Conservation (phyloP, 2,888 invertebrate genomes). For the Andrena dorsata region DNA sequence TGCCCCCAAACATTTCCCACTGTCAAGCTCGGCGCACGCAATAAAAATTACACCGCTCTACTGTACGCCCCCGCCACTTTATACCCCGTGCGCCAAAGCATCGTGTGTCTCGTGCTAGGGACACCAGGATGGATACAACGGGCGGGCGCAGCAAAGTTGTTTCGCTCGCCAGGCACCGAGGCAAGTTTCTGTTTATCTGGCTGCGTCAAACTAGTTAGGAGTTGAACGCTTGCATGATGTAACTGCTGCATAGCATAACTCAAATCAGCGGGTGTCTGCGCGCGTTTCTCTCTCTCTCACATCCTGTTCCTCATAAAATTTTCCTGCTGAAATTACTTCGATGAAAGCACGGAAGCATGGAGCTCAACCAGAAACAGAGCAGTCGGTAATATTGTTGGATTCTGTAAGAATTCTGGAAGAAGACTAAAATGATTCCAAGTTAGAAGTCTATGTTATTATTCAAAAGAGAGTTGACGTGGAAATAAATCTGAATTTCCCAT, state of each 20-base stretch:
- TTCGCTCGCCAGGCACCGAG: not conserved
- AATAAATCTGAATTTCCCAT: too few species aligned
- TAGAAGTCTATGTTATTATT: too few species aligned
- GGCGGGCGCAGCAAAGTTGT: constrained; percentile 25
- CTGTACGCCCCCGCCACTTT: not conserved
- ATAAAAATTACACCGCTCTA: constrained; percentile 1
- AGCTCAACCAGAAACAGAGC: not conserved
- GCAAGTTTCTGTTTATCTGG: constrained; percentile 50
- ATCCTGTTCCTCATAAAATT: constrained; percentile 1
- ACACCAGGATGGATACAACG: constrained; percentile 14
- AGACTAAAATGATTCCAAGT: too few species aligned
- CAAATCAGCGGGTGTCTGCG: constrained; percentile 22
- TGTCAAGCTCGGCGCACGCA: not conserved
- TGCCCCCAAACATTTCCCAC: not conserved
- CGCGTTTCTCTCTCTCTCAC: not conserved
- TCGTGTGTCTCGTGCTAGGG: not conserved
- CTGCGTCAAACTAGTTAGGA: constrained; percentile 42
- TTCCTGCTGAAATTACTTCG: constrained; percentile 3
- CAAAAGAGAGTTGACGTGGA: too few species aligned
- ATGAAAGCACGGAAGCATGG: not conserved
- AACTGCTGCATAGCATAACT: constrained; percentile 30
- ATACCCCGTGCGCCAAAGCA: not conserved
- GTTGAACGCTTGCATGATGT: constrained; percentile 32
- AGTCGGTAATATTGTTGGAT: too few species aligned
- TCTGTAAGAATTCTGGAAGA: too few species aligned